These are phyloP conservation scores for Calephelis virginiensis DNA, from an alignment of 1,140 invertebrate genomes.

Conservation along the genomic window DNA sequence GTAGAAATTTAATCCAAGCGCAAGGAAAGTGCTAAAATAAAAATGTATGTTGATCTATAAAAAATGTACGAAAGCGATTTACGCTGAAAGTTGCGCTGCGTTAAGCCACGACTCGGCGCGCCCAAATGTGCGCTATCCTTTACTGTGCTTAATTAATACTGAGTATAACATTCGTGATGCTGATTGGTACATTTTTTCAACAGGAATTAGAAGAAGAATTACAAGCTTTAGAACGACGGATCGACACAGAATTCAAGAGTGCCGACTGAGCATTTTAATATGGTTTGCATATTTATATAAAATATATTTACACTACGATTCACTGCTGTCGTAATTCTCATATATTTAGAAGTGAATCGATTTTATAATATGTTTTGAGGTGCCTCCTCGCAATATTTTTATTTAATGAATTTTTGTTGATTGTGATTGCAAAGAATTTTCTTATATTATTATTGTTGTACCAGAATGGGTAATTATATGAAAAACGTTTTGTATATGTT, in stretches of 20 bases:
- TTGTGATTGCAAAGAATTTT: background rate
- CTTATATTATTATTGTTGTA: conserved; percentile 7
- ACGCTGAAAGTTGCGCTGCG: too few relatives aligned
- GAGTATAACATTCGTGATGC: too few relatives aligned
- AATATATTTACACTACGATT: conserved; percentile 12
- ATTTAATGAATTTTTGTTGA: conserved; percentile 1
- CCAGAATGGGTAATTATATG: background rate
- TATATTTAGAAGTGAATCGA: conserved; percentile 6
- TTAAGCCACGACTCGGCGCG: too few relatives aligned
- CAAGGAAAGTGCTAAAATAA: too few relatives aligned
- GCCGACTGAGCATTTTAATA: conserved; percentile 38
- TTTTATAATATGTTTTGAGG: conserved; percentile 17
- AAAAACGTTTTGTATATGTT: conserved; percentile 4
- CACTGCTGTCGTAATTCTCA: conserved; percentile 1
- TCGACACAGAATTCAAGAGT: conserved; percentile 61
- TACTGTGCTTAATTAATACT: too few relatives aligned
- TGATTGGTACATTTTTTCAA: conserved; percentile 28
- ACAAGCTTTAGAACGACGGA: conserved; percentile 54
- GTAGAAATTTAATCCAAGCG: too few relatives aligned
- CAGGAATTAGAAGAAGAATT: conserved; percentile 56
- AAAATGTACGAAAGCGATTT: too few relatives aligned
- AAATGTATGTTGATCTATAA: too few relatives aligned
- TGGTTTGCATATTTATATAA: conserved; percentile 7
- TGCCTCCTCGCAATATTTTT: conserved; percentile 5
- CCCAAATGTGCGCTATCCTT: background rate